Evolutionary conservation across 2,113 vertebrate genomes (phyloP), one percentile per base, ranked within the genome.

Genomic region (Centropristis striata): DNA sequence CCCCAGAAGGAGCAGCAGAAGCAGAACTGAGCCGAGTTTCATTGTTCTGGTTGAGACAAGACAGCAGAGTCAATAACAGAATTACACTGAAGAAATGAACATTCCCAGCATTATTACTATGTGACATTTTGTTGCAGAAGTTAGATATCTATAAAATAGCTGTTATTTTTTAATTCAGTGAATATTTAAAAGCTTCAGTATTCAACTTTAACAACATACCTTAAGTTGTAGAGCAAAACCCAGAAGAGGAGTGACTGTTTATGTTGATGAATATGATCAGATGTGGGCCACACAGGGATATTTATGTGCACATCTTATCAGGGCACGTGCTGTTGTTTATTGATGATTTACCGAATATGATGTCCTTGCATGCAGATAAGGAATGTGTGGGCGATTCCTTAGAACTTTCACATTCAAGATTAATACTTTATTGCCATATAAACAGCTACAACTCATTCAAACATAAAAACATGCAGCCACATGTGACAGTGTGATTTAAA

Each of bases 291-390:
- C 55, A 46, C 6, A 41, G 6, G 13, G 25, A 42, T 70, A 84
- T 84, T 74, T 74, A 84, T 74, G 6, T 54, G 15, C 25, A 20
- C 2, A 1, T 69, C 57, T 69, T 74, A 74, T 84, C 36, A 39
- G 5, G 5, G 1, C 18, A 47, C 1, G 1, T 16, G 23, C 0
- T 42, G 18, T 50, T 23, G 20, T 14, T 60, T 18, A 18, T 20
- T 60, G 23, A 77, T 60, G 36, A 60, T 77, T 60, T 14, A 77
- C 20, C 4, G 51, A 8, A n/a, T 0, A 2, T 4, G 23, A 27
- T 1, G 50, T 8, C 54, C 15, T 8, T 3, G 8, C 4, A 5
- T 57, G 20, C 21, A 55, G 58, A 80, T 59, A n/a, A 71, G 20
- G 4, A 2, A 51, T 0, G 50, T 42, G 32, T 42, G 0, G 0